Percentiles rank a stretch among this genome's conserved stretches.
Evolutionary conservation across 2,888 invertebrate species (phyloP).

Genomic region (Teleiodes luculella): DNA sequence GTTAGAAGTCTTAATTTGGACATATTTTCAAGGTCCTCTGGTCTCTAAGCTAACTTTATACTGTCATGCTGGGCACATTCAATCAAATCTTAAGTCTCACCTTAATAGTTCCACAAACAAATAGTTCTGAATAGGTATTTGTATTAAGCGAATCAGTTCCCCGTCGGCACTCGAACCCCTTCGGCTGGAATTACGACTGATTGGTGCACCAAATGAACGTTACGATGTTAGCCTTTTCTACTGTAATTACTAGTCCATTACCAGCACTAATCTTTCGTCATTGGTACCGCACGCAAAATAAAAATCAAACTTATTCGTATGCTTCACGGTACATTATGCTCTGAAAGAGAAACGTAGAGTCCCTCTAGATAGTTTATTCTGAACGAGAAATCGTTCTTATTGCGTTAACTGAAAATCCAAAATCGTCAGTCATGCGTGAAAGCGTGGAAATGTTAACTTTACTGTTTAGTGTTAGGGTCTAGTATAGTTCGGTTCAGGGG

Average conservation of each 20-base stretch:
- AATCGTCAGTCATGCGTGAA: slow-evolving; percentile 42
- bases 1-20: too few relatives aligned
- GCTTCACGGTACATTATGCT: slow-evolving; percentile 40
- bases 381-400: slow-evolving; percentile 60
- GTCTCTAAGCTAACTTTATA: too few relatives aligned
- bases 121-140: too few relatives aligned
- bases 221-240: slow-evolving; percentile 74
- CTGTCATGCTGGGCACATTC: too few relatives aligned
- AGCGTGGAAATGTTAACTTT: slow-evolving; percentile 22
- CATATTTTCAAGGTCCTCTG: too few relatives aligned
- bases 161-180: slow-evolving; percentile 48
- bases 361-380: slow-evolving; percentile 28
- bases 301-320: slow-evolving; percentile 36
- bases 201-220: slow-evolving; percentile 63
- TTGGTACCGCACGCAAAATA: slow-evolving; percentile 28
- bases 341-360: slow-evolving; percentile 15
- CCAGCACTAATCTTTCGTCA: slow-evolving; percentile 65
- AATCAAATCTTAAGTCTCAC: too few relatives aligned
- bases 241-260: slow-evolving; percentile 75
- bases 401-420: slow-evolving; percentile 55
- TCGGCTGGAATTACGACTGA: slow-evolving; percentile 48
- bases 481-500: slow-evolving; percentile 27
- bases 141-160: slow-evolving; percentile 51
- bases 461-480: slow-evolving; percentile 36
- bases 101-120: too few relatives aligned